These are phyloP conservation scores for Lacerta viridis DNA, from an alignment of 2,797 vertebrate genomes.

Conservation along the genomic window DNA sequence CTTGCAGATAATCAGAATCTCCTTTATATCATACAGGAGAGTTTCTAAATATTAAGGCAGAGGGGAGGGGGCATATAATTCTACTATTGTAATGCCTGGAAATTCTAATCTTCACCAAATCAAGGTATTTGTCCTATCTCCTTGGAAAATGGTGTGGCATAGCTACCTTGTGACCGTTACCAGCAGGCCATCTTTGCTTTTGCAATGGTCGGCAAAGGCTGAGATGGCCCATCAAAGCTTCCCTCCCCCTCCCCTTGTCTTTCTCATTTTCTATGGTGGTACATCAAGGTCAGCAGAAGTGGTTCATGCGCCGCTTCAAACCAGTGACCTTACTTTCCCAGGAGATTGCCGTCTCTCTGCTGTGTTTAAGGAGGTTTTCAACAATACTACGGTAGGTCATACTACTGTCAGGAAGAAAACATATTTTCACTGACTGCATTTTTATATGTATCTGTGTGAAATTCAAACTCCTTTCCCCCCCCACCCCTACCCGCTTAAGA, in stretches of 20 bases:
- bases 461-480: background rate
- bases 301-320: background rate
- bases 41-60: background rate
- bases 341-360: background rate
- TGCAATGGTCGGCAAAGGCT: no score
- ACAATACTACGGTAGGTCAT: background rate
- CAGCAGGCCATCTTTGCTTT: no score
- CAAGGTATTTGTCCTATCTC: no score
- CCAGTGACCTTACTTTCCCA: background rate
- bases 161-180: no score
- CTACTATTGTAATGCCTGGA: no score
- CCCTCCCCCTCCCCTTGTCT: background rate
- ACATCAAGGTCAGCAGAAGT: background rate
- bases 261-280: background rate
- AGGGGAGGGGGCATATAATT: background rate
- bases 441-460: background rate
- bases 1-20: background rate
- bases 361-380: slow-evolving; percentile 13
- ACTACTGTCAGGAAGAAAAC: background rate
- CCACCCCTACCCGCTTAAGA: background rate
- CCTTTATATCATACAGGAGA: background rate
- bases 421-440: slow-evolving; percentile 7
- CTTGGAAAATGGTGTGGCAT: no score
- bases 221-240: no score
- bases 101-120: no score